Base-by-base conservation (phyloP, 1,140 invertebrate species). In the Acarapis woodi region DNA sequence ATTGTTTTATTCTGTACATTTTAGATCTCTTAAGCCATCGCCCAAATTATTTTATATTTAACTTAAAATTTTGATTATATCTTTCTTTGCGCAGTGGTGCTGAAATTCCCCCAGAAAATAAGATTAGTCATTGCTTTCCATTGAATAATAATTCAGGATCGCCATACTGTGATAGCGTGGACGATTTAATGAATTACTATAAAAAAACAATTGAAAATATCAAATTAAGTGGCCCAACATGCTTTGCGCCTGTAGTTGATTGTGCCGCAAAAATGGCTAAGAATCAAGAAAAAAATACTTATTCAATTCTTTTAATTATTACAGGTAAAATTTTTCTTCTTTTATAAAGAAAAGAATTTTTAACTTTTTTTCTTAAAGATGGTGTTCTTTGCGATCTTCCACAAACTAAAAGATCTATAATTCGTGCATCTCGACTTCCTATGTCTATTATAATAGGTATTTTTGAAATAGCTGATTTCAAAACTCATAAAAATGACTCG, bases 381-480 rank as follows among this genome's bases (percentile, higher is more conserved):
- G 68, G 68, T 20, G 61, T 67, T 19, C 66, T 71, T 22, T 66
- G 63, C 9, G 68, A 71, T 47, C 66, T 71, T 60, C 56, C 57
- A 12, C 53, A 64, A 24, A 70, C 68, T 0, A 64, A 60, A 45
- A 49, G 62, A 40, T 65, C 61, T 34, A 61, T 64, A 24, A 53
- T 62, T 12, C 46, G 56, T 43, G 64, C 64, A 5, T 64, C 65
- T 2, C 42, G 44, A 15, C 50, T 66, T 4, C 65, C 65, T 0
- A 55, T 67, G 51, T 66, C 63, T 2, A 59, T 36, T 12, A 36
- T 36, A 3, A 36, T 68, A 39, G n/a, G n/a, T n/a, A n/a, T n/a
- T n/a, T n/a, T n/a, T n/a, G n/a, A n/a, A n/a, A n/a, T n/a, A n/a
- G n/a, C n/a, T n/a, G n/a, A n/a, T n/a, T n/a, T n/a, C n/a, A n/a